Base-by-base conservation (phyloP, 2,797 vertebrate genomes). In the Paratrypauchen microcephalus region DNA sequence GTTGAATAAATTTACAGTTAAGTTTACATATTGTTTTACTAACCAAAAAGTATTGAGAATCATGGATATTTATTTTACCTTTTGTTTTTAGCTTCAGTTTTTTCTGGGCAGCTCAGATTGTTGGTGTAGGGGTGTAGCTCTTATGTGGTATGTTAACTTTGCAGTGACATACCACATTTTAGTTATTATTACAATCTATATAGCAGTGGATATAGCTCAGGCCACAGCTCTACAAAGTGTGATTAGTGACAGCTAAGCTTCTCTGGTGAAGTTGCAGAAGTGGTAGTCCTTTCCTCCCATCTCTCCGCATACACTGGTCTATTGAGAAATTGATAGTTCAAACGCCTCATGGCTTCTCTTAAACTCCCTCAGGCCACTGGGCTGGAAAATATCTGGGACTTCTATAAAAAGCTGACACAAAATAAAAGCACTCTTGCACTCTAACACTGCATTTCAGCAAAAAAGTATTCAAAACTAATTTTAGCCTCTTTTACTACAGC, bases 321-420 rank as follows among this genome's bases (percentile, higher is more conserved):
- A 54, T 66, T 56, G 65, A 55, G 50, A 21, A 66, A 66, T 66
- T 66, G 64, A 66, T 55, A 56, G 65, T 66, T 66, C 65, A 66
- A 66, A 66, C 50, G 6, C 65, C 65, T 30, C 65, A 56, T 39
- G 65, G 65, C 65, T 56, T 66, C 28, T 55, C 50, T 54, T 36
- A 66, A 66, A 66, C 50, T 66, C 50, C 65, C 65, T 39, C 65
- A 55, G 65, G 65, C 65, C 65, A 66, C 30, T 66, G 65, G 65
- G 50, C 30, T 24, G 65, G 65, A 66, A 66, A 66, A 66, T 66
- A 66, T 66, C 65, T 66, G 50, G 65, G 65, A 21, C 50, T 66
- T 55, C 56, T 23, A 66, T 56, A 55, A 56, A 66, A 69, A 48
- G 26, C 56, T 61, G 56, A 59, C 67, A 48, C 47, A 50, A 69